Base-by-base conservation (phyloP, 2,888 invertebrate genomes). In the Troides oblongomaculatus region DNA sequence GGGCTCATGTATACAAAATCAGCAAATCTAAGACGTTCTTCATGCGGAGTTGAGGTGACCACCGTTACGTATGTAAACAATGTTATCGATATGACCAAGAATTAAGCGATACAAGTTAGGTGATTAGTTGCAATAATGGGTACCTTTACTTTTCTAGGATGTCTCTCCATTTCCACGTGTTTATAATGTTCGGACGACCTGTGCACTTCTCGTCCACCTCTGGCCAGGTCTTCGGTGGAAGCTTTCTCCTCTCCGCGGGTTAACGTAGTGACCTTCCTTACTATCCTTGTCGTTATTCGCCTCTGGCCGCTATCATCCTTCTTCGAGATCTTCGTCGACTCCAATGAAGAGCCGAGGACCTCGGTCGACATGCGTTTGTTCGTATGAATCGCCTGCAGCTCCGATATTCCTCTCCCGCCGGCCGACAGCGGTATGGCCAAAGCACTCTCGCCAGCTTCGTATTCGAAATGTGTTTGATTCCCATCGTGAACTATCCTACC, bases 201-300 rank as follows among this genome's bases (percentile, higher is more conserved):
- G 76, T 94, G 93, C 72, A 95, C 90, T 75, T 94, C 94, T 72
- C 93, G 92, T 23, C 94, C 94, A 70, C 93, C 91, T 82, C 94
- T 94, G 64, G 94, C 90, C 78, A 96, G 84, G 82, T 96, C 95
- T 81, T 97, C 96, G 56, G 95, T 93, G 43, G 94, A 93, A 73
- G 95, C 94, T 77, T 95, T 94, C 85, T 97, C 97, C 84, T 97
- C 97, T 58, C 97, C 97, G 21, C 97, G 94, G 73, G 97, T 96
- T 76, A 98, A 85, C 2, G 97, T 97, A 53, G 97, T 98, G 78
- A 98, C 97, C 87, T 97, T 97, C 73, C 97, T 94, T 66, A 97
- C 95, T 74, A 97, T 96, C 82, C 97, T 95, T 60, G 97, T 97
- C 39, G 97, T 97, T 75, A 97, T 96, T 76, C 97, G 94, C 72